These are phyloP conservation scores for Diadophis punctatus DNA, from an alignment of 2,113 vertebrate species.

Conservation along the genomic window DNA sequence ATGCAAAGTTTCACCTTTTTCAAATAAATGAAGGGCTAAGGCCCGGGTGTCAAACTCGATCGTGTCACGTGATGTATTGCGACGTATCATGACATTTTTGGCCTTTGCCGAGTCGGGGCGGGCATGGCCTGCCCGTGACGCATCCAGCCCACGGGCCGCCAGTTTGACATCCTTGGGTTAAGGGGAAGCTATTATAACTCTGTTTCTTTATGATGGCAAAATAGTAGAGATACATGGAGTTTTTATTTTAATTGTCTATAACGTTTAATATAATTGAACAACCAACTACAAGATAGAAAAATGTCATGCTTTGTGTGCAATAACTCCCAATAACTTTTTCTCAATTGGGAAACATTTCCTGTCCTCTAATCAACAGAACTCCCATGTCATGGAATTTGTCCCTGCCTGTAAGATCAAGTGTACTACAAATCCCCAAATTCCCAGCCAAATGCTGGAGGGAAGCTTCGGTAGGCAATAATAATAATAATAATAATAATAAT, in stretches of 20 bases:
- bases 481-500: background rate
- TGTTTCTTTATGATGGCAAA: background rate
- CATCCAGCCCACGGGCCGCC: too few relatives aligned
- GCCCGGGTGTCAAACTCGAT: too few relatives aligned
- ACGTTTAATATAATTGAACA: background rate
- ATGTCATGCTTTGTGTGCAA: background rate
- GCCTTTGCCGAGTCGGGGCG: too few relatives aligned
- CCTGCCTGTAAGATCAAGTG: background rate
- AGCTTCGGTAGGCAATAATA: background rate
- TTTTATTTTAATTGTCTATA: background rate
- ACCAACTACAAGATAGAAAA: background rate
- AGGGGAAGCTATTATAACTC: background rate
- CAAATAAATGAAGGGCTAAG: background rate
- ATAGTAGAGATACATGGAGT: background rate
- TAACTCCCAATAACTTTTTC: background rate
- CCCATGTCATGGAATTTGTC: background rate
- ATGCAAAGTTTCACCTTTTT: background rate
- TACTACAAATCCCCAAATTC: background rate
- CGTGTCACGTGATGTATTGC: too few relatives aligned
- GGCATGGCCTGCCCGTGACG: too few relatives aligned
- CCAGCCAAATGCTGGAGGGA: background rate
- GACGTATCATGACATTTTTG: too few relatives aligned
- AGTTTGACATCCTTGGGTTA: too few relatives aligned
- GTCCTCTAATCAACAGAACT: background rate
- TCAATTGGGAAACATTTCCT: background rate